Evolutionary conservation across 2,797 vertebrate genomes (phyloP), one percentile per base, ranked within the genome.

Genomic region (Trachurus trachurus): DNA sequence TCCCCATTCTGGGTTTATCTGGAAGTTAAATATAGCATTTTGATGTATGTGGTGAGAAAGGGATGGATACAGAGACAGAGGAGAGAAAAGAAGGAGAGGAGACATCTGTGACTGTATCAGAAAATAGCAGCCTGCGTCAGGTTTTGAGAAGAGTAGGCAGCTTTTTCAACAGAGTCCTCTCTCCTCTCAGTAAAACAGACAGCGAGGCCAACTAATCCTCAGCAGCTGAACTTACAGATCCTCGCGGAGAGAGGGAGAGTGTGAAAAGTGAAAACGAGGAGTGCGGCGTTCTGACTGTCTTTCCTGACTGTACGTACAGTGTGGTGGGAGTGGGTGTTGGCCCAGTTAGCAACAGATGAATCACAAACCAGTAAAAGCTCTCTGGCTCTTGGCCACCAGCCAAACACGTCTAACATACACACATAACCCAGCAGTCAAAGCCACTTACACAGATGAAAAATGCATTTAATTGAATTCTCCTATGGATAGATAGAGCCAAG

Each of bases 271-370:
- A 64, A 66, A 47, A 37, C 10, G 6, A 40, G 66, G 72, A 79
- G 57, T 62, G 68, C 69, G 58, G 12, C 9, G 64, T 60, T 76
- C 42, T 9, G 34, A 37, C 34, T 9, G 57, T 87, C 68, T 65
- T 64, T 68, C 69, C 66, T 61, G n/a, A 65, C 76, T 87, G 87
- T 83, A 87, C 86, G 77, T 87, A 87, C 80, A 84, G 80, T 79
- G 69, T 50, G 66, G 71, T 71, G 66, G 69, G 69, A 78, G 79
- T 82, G 86, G 84, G 81, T 75, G 88, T 86, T 76, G 78, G 84
- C 65, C 77, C 37, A 31, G 63, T 76, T 72, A 77, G 80, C 76
- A 87, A 84, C 81, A 85, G 81, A 89, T 88, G 82, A 87, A 85
- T 88, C 68, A 84, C 63, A 82, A 74, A 81, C 60, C 74, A 81